Evolutionary conservation across 2,113 vertebrate species (phyloP), one percentile per base, ranked within the genome.

Genomic region (Hemiprocne comata): DNA sequence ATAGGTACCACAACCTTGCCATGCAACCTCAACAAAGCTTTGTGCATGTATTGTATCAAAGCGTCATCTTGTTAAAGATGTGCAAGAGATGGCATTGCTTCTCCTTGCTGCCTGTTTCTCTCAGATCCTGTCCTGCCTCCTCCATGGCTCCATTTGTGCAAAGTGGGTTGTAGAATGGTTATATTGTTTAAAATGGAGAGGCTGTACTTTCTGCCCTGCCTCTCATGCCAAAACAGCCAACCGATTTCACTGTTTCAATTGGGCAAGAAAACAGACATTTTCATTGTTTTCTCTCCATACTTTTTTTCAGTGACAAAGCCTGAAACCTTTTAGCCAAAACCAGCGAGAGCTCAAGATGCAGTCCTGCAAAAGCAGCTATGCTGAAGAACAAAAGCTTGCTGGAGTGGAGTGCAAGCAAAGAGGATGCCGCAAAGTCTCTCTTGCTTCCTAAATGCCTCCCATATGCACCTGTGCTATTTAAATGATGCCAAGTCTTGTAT

Each of bases 381-480:
- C 20, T 61, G 82, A 57, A 40, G 28, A 85, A 69, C 24, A 72
- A 85, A 91, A 85, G 36, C 65, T 66, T 78, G 29, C 12, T 78
- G 40, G 60, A 89, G 17, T 51, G 21, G 29, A 80, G 62, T 81
- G 80, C 73, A 50, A 95, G 64, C 44, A 73, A 86, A 91, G 61
- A 72, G 34, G 40, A 84, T 71, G 40, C 61, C 84, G 58, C 9
- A 31, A 64, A 65, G 75, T 53, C 76, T 86, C 48, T 86, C 64
- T 67, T 70, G 90, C 69, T 85, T 93, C 72, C 67, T 69, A 76
- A 87, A 84, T 64, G 72, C 60, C 44, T 93, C 53, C 87, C 70
- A 78, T 91, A 69, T 57, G 84, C 90, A 97, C 82, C 91, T 93
- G 89, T 82, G 88, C 76, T 91, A 93, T 79, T 96, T 92, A 95